Evolutionary conservation across 2,113 vertebrate genomes (phyloP).

Genomic region (Setophaga coronata): DNA sequence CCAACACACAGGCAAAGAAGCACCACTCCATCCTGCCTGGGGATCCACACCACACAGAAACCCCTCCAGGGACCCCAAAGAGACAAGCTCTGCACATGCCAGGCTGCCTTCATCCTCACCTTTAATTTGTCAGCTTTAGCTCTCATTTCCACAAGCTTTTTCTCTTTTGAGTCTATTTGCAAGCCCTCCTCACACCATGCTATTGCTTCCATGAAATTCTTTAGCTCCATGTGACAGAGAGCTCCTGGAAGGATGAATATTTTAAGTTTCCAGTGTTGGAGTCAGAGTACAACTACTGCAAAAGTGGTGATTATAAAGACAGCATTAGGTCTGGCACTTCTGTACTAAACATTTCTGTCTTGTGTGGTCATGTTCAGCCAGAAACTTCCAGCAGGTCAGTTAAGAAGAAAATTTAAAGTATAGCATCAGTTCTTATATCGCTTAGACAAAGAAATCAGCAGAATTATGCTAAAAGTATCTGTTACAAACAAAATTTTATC

Average conservation of each 20-base stretch:
- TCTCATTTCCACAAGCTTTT: constrained; percentile 86
- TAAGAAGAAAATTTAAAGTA: not conserved
- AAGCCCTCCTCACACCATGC: constrained; percentile 94
- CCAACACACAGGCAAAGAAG: rapidly evolving
- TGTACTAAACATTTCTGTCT: not conserved
- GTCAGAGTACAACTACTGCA: not conserved
- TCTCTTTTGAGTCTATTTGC: constrained; percentile 79
- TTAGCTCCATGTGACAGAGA: constrained; percentile 87
- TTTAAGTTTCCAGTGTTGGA: not conserved
- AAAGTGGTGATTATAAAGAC: not conserved
- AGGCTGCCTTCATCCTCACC: constrained; percentile 65
- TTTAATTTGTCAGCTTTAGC: constrained; percentile 86
- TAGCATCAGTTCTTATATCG: not conserved
- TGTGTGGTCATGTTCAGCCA: rapidly evolving
- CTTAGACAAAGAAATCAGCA: not conserved
- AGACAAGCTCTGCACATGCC: not conserved
- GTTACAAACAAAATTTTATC: not conserved
- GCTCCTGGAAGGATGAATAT: constrained; percentile 78
- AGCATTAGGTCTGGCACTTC: not conserved
- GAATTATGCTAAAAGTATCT: not conserved
- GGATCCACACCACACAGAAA: not conserved
- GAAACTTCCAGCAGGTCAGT: not conserved
- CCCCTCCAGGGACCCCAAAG: not conserved
- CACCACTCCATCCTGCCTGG: not conserved
- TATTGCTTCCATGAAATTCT: constrained; percentile 80